A percentile compares a stretch with the other conserved stretches of the same genome.
Evolutionary conservation across 1,140 invertebrate genomes (phyloP).

Genomic region (Hylaeus volcanicus): DNA sequence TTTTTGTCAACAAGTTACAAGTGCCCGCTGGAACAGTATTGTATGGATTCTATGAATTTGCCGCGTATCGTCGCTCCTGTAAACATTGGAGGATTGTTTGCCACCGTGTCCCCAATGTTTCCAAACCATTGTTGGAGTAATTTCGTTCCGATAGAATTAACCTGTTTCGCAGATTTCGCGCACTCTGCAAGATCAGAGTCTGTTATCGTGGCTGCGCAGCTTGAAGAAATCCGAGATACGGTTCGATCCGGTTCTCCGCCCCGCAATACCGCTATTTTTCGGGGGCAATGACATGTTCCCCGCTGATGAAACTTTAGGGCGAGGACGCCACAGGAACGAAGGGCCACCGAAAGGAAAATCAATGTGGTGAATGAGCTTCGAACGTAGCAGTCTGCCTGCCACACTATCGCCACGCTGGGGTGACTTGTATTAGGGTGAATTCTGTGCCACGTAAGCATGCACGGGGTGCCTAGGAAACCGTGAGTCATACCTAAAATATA

Average conservation of each 20-base stretch:
- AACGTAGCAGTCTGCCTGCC: constrained; percentile 66
- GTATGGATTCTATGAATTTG: no score
- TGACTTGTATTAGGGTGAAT: constrained; percentile 71
- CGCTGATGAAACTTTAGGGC: constrained; percentile 62
- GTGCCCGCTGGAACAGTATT: no score
- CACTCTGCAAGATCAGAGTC: neutral
- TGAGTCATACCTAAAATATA: constrained; percentile 54
- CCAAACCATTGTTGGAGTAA: no score
- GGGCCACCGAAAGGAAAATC: constrained; percentile 75
- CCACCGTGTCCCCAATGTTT: no score
- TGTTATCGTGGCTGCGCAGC: constrained; percentile 6
- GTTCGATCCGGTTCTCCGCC: constrained; percentile 19
- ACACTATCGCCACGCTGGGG: constrained; percentile 69
- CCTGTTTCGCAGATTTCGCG: neutral
- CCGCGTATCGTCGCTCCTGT: no score
- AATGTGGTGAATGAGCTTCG: constrained; percentile 74
- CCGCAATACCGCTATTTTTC: constrained; percentile 65
- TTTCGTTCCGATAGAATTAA: constrained; percentile 1
- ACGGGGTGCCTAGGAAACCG: constrained; percentile 66
- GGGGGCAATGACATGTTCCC: constrained; percentile 69
- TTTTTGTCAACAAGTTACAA: no score
- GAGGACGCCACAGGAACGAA: constrained; percentile 57
- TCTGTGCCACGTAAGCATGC: constrained; percentile 73
- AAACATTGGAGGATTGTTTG: no score
- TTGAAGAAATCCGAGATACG: neutral